A percentile compares a stretch with the other conserved stretches of the same genome.
Conservation (phyloP, 2,113 vertebrate genomes). For the Pluvialis apricaria region DNA sequence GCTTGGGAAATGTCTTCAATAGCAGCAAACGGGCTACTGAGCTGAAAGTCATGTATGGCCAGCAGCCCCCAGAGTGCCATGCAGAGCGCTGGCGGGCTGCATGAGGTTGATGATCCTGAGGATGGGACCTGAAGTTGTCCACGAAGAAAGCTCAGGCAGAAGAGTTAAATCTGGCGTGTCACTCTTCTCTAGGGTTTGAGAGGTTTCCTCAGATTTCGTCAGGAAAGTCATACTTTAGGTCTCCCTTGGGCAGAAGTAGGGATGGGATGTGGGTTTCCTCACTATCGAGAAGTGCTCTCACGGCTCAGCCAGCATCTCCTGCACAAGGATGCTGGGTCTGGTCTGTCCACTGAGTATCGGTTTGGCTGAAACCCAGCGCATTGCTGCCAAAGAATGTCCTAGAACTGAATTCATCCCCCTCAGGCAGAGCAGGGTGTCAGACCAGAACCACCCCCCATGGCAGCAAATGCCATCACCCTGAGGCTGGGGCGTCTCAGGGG, state of each 20-base stretch:
- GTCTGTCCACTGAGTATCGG: background rate
- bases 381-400: background rate
- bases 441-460: background rate
- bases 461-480: accelerated
- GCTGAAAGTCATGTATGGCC: background rate
- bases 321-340: background rate
- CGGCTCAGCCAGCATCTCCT: background rate
- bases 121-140: background rate
- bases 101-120: background rate
- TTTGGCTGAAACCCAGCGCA: background rate
- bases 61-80: background rate
- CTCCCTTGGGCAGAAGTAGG: background rate
- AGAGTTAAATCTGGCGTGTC: background rate
- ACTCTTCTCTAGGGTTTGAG: background rate
- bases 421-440: background rate
- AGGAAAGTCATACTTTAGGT: background rate
- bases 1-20: background rate
- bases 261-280: background rate
- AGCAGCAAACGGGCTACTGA: background rate
- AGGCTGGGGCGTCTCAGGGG: background rate
- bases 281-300: accelerated
- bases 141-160: background rate
- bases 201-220: background rate
- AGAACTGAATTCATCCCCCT: background rate
- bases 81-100: accelerated